Evolutionary conservation across 2,888 invertebrate genomes (phyloP), one percentile per base, ranked within the genome.

Genomic region (Oxyteleia sp.): DNA sequence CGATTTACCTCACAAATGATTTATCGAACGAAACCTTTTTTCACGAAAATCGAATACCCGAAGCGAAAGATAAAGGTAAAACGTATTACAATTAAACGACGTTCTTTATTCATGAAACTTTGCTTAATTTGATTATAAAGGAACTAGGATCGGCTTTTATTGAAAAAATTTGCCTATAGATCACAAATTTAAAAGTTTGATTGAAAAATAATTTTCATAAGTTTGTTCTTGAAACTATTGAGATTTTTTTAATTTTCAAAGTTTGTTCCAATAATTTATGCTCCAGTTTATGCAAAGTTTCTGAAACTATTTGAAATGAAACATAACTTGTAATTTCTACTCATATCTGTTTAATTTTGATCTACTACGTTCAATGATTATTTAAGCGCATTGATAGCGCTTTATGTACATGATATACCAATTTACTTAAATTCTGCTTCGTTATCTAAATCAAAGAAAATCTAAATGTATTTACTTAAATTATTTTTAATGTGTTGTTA

Each of bases 81-180:
- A 87, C 23, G 2, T 13, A 8, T 10, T 63, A 43, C 5, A 4
- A 85, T 66, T 90, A 90, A 49, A 32, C 23, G 2, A 4, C 3
- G 23, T 74, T 0, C 88, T 88, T 0, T 90, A 90, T 76, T n/a
- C n/a, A 89, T 89, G 53, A 83, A 71, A 0, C 2, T 2, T 5
- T 4, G 23, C 23, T 23, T 23, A 23, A 23, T 23, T 23, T 23
- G 23, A 23, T 23, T 23, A 23, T 23, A 23, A 23, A 4, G 2
- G 5, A 23, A 23, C 23, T 23, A 23, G 23, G 3, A 23, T 20
- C 5, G 5, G 23, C 23, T 23, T 23, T 23, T 23, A 5, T 23
- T 23, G 3, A 23, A 23, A 16, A 13, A 3, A 16, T 16, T 45
- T 32, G n/a, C n/a, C n/a, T n/a, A n/a, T n/a, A n/a, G n/a, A n/a